A percentile compares a stretch with the other conserved stretches of the same genome.
Conservation (phyloP, 2,113 vertebrate species). For the Heterotis niloticus region DNA sequence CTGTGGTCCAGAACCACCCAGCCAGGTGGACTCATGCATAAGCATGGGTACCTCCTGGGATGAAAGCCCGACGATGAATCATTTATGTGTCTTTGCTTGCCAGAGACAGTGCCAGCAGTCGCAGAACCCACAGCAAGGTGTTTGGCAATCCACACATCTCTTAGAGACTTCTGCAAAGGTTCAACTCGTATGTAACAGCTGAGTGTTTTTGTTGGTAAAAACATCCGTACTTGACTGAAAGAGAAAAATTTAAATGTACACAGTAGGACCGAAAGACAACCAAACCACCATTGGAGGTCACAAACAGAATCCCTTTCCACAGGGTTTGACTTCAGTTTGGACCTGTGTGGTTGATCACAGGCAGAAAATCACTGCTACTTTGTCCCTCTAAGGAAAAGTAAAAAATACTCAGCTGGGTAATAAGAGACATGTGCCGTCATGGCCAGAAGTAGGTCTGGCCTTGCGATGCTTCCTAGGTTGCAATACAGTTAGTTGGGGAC, state of each 20-base stretch:
- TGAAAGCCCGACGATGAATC: slow-evolving; percentile 19
- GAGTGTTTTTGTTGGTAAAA: neutral
- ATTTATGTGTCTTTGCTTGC: slow-evolving; percentile 20
- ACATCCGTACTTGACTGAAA: neutral
- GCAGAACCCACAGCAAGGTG: neutral
- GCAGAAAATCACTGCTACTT: neutral
- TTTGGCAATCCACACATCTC: neutral
- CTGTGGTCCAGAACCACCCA: slow-evolving; percentile 1
- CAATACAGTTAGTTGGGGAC: neutral
- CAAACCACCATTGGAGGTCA: too few species aligned
- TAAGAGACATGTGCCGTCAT: neutral
- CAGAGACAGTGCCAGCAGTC: neutral
- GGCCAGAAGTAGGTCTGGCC: neutral
- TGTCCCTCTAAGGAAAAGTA: neutral
- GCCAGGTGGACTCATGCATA: slow-evolving; percentile 25
- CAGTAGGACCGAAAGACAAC: too few species aligned
- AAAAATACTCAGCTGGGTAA: too few species aligned
- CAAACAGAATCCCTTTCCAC: too few species aligned
- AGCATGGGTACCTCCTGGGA: slow-evolving; percentile 21
- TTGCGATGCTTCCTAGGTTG: neutral
- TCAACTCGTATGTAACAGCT: neutral
- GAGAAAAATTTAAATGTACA: neutral
- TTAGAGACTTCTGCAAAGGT: neutral
- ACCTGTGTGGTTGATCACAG: too few species aligned
- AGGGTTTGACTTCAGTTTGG: too few species aligned